phyloP scores from a whole-genome alignment of 2,888 invertebrate genomes.

The Phlogophora meticulosa region DNA sequence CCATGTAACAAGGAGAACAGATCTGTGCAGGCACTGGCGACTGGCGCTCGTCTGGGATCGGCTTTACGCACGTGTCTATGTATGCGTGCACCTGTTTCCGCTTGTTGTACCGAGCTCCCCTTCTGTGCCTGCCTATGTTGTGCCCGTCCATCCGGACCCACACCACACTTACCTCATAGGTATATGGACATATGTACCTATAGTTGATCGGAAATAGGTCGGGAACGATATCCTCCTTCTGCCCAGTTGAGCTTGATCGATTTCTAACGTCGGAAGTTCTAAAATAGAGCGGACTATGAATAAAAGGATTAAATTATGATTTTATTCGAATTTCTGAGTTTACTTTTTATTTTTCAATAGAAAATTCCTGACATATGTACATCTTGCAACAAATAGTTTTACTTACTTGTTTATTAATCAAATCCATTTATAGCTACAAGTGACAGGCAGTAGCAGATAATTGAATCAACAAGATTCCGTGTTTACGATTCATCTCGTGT shows the following conservation, averaged over 20 bases:
- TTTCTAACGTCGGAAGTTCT: slow-evolving; percentile 7
- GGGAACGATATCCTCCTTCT: not conserved
- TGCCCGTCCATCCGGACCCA: no score
- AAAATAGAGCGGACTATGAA: slow-evolving; percentile 11
- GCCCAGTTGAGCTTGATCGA: slow-evolving; percentile 10
- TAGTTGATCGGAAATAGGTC: slow-evolving; percentile 6
- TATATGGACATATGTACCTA: not conserved
- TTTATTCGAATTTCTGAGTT: slow-evolving; percentile 3
- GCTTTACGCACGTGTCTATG: not conserved
- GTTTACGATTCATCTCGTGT: not conserved
- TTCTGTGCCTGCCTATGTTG: not conserved
- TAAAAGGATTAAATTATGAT: not conserved
- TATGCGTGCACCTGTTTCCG: not conserved
- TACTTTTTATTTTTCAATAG: no score
- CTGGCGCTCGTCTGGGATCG: not conserved
- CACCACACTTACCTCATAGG: not conserved
- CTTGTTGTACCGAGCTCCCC: no score
- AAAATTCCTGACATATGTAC: not conserved
- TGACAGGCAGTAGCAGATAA: no score
- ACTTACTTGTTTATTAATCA: not conserved
- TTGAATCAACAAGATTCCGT: not conserved
- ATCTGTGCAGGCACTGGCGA: not conserved
- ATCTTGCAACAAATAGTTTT: not conserved
- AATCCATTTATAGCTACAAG: not conserved
- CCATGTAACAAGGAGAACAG: not conserved